Evolutionary conservation across 2,888 invertebrate species (phyloP).

Genomic region (Pyrrhia umbra): DNA sequence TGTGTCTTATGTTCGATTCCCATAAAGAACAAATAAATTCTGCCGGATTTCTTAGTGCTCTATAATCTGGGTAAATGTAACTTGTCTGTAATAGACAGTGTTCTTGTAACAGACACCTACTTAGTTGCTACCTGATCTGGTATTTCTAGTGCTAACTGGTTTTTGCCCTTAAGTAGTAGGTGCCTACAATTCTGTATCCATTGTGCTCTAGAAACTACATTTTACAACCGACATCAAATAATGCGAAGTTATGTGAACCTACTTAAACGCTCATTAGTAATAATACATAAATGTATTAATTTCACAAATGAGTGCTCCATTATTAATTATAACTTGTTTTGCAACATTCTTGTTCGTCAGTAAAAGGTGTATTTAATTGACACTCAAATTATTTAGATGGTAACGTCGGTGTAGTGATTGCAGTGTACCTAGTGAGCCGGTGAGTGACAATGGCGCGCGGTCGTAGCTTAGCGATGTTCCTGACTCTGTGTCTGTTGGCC

Average conservation of each 20-base stretch:
- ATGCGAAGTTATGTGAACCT: not conserved
- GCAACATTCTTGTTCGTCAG: conserved; percentile 48
- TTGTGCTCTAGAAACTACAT: too few relatives aligned
- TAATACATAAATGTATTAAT: conserved; percentile 16
- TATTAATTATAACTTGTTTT: conserved; percentile 35
- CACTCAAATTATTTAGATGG: conserved; percentile 21
- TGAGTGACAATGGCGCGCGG: conserved; percentile 72
- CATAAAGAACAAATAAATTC: too few relatives aligned
- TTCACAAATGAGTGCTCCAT: conserved; percentile 29
- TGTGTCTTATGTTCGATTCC: too few relatives aligned
- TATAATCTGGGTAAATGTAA: not conserved
- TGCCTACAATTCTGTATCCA: not conserved
- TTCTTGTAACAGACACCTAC: not conserved
- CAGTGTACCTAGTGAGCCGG: conserved; percentile 43
- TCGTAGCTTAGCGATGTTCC: conserved; percentile 61
- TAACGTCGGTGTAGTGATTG: conserved; percentile 54
- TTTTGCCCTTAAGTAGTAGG: not conserved
- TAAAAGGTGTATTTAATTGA: conserved; percentile 26
- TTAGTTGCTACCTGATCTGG: not conserved
- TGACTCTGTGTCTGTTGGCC: conserved; percentile 72
- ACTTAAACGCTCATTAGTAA: conserved; percentile 21
- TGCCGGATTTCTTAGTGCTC: too few relatives aligned
- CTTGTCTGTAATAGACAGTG: not conserved
- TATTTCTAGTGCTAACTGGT: not conserved
- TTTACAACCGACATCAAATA: too few relatives aligned